Conservation (phyloP, 1,140 invertebrate genomes). For the Bombus difficillimus region DNA sequence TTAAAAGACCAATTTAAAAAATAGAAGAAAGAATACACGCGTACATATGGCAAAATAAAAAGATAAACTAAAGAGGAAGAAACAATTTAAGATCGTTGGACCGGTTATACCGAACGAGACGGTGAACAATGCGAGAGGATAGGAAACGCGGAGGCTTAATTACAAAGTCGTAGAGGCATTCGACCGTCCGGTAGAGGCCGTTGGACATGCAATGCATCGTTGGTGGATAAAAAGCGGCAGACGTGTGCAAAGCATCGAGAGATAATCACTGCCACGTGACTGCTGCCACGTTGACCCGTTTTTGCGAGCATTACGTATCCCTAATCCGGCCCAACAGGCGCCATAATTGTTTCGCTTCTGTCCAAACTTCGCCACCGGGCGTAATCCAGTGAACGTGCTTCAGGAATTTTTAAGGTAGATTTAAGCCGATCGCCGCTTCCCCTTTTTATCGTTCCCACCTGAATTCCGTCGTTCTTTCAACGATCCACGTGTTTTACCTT, state of each 20-base stretch:
- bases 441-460: neutral
- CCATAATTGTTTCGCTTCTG: slow-evolving; percentile 66
- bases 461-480: neutral
- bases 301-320: slow-evolving; percentile 68
- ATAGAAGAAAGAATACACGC: neutral
- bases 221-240: slow-evolving; percentile 57
- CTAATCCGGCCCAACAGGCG: slow-evolving; percentile 65
- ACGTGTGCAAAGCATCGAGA: slow-evolving; percentile 65
- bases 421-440: neutral
- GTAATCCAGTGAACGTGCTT: slow-evolving; percentile 59
- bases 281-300: slow-evolving; percentile 60
- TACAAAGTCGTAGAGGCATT: slow-evolving; percentile 63
- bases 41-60: neutral
- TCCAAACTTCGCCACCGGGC: slow-evolving; percentile 58
- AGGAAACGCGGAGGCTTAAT: slow-evolving; percentile 50
- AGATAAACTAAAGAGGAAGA: too few relatives aligned
- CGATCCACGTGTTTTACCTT: slow-evolving; percentile 1
- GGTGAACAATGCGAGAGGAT: neutral
- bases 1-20: too few relatives aligned
- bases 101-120: slow-evolving; percentile 9
- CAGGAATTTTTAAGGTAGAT: slow-evolving; percentile 27
- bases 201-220: slow-evolving; percentile 53
- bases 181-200: slow-evolving; percentile 43
- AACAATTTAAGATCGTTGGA: neutral
- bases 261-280: slow-evolving; percentile 71